Base-by-base conservation (phyloP, 2,797 vertebrate genomes). In the Avahi laniger region DNA sequence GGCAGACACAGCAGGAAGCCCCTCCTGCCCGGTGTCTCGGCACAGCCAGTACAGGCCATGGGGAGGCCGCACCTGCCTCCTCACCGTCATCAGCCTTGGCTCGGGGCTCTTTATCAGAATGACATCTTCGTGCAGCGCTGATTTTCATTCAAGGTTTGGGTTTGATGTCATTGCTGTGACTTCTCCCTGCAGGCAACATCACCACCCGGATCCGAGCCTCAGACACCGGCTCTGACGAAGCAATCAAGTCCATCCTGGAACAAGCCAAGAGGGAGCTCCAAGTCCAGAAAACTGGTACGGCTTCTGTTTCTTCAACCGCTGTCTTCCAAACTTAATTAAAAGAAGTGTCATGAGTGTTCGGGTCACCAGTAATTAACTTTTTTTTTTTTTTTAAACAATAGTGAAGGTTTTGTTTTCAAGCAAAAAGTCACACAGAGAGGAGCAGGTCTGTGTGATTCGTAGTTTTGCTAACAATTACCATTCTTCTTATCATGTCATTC, bases 181-280 rank as follows among this genome's bases (percentile, higher is more conserved):
- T 97, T 98, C 97, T 96, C 95, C 97, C 97, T 48, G 1, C 98
- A 99, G 99, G 99, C 98, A 99, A 99, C 97, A 99, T 99, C 98
- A 99, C 99, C 46, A 99, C 99, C 52, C 98, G 99, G 61, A 99
- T 99, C 98, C 99, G 99, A 97, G 99, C 99, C 96, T 98, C 99
- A 1, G 99, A 99, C 98, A 99, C 99, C 5, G 99, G 99, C 98
- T 99, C 99, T 95, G 99, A 99, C 65, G 99, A 99, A 98, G 99
- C 99, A 57, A 99, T 99, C 99, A 99, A 99, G 98, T 99, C 99
- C 97, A 99, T 99, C 98, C 99, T 99, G 18, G 99, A 99, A 92
- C 99, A 99, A 98, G 99, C 99, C 98, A 99, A 99, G 98, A 98
- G 99, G 98, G 99, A 99, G 98, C 99, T 99, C 98, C 99, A 99